Evolutionary conservation across 2,113 vertebrate species (phyloP).

Genomic region (Centrocercus urophasianus): DNA sequence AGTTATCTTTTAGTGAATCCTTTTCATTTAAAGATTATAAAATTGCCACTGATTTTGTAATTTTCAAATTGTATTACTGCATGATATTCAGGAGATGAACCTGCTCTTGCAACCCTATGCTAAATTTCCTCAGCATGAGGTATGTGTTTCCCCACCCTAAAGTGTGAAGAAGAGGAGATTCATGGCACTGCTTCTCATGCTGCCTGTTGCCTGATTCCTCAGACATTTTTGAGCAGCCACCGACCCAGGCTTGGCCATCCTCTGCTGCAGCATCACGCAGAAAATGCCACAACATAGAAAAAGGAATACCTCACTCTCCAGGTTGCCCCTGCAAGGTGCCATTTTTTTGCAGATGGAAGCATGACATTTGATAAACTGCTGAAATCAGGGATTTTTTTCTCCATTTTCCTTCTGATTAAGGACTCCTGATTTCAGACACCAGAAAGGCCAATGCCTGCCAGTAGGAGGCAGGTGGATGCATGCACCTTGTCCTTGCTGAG

Average conservation of each 20-base stretch:
- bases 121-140: neutral
- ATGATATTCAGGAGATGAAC: neutral
- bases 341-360: neutral
- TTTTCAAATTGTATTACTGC: neutral
- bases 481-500: neutral
- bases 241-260: neutral
- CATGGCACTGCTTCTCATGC: rapidly evolving
- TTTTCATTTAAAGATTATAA: slow-evolving; percentile 32
- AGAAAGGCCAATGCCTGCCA: neutral
- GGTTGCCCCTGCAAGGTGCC: neutral
- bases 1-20: neutral
- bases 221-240: neutral
- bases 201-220: neutral
- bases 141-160: neutral
- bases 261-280: rapidly evolving
- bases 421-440: neutral
- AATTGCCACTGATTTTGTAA: neutral
- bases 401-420: neutral
- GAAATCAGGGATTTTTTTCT: neutral
- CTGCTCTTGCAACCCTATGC: neutral
- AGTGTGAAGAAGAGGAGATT: neutral
- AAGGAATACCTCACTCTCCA: neutral
- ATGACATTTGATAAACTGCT: neutral
- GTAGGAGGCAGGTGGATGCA: neutral
- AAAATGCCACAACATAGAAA: neutral